These are phyloP conservation scores for Coregonus ussuriensis DNA, from an alignment of 2,797 vertebrate genomes.

Conservation along the genomic window DNA sequence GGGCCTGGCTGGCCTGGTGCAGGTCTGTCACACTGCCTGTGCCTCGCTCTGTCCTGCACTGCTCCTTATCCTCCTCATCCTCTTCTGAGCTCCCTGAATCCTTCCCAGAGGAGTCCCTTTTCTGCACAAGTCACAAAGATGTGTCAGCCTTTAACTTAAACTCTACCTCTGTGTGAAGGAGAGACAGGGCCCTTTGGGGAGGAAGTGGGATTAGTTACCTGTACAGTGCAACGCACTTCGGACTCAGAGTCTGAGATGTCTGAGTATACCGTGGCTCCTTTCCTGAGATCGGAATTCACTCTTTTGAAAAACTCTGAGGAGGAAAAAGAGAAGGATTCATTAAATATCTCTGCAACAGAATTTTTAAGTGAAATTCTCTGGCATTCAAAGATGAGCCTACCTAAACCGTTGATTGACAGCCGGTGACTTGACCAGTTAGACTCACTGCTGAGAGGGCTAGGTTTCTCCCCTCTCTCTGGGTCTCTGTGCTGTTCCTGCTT, in stretches of 20 bases:
- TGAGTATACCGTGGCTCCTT: slow-evolving; percentile 85
- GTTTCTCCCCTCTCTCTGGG: slow-evolving; percentile 59
- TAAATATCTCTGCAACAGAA: background rate
- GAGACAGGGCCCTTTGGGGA: background rate
- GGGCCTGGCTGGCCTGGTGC: slow-evolving; percentile 80
- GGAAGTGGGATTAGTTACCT: slow-evolving; percentile 73
- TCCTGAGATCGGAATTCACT: slow-evolving; percentile 92
- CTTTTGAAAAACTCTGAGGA: slow-evolving; percentile 81
- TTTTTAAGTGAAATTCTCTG: background rate
- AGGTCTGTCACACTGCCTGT: slow-evolving; percentile 75
- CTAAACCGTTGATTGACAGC: slow-evolving; percentile 58
- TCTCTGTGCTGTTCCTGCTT: slow-evolving; percentile 47
- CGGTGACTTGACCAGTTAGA: background rate
- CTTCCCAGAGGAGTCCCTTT: slow-evolving; percentile 63
- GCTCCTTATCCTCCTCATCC: slow-evolving; percentile 77
- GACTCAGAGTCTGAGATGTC: slow-evolving; percentile 90
- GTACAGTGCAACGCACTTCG: slow-evolving; percentile 82
- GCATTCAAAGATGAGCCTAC: background rate
- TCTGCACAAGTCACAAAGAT: slow-evolving; percentile 41
- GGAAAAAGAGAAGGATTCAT: background rate
- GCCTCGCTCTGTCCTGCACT: slow-evolving; percentile 70
- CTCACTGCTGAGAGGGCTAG: slow-evolving; percentile 70
- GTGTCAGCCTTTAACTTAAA: background rate
- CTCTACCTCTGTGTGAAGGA: background rate
- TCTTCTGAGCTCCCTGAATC: slow-evolving; percentile 92